A percentile compares a stretch with the other conserved stretches of the same genome.
Conservation (phyloP, 2,113 vertebrate genomes). For the Haemorhous mexicanus region DNA sequence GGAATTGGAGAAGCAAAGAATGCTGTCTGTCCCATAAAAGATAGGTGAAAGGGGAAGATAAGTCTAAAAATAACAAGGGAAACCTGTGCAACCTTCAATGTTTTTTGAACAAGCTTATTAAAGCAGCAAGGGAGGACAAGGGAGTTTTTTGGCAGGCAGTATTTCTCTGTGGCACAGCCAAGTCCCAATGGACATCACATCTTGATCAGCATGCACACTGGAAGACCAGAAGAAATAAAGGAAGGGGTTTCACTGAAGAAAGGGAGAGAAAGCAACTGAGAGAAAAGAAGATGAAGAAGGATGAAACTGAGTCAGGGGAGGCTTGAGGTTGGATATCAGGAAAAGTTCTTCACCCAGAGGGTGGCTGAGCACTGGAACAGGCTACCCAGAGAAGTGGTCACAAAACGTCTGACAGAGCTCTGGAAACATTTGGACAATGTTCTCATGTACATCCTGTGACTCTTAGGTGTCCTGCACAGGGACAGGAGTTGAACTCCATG, state of each 20-base stretch:
- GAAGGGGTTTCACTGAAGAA: neutral
- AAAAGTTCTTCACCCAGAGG: neutral
- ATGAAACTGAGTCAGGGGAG: neutral
- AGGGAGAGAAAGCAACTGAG: neutral
- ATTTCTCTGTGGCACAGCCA: neutral
- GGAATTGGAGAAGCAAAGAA: constrained; percentile 35
- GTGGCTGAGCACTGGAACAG: too few relatives aligned
- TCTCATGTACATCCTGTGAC: too few relatives aligned
- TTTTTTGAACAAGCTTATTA: neutral
- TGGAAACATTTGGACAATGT: neutral
- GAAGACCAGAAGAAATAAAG: neutral
- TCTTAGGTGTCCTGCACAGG: neutral
- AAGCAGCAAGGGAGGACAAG: neutral
- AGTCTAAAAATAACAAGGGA: constrained; percentile 29
- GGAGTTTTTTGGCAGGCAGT: neutral
- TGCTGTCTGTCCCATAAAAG: neutral
- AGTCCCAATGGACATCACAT: neutral
- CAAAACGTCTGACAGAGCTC: neutral
- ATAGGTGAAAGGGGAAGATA: constrained; percentile 29
- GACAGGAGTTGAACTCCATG: neutral
- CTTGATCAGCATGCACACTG: neutral
- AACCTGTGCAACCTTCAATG: neutral
- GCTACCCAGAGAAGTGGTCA: neutral
- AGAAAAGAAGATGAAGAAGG: neutral
- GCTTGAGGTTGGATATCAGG: too few relatives aligned